Evolutionary conservation across 1,140 invertebrate species (phyloP).

Genomic region (Drosophila tropicalis): DNA sequence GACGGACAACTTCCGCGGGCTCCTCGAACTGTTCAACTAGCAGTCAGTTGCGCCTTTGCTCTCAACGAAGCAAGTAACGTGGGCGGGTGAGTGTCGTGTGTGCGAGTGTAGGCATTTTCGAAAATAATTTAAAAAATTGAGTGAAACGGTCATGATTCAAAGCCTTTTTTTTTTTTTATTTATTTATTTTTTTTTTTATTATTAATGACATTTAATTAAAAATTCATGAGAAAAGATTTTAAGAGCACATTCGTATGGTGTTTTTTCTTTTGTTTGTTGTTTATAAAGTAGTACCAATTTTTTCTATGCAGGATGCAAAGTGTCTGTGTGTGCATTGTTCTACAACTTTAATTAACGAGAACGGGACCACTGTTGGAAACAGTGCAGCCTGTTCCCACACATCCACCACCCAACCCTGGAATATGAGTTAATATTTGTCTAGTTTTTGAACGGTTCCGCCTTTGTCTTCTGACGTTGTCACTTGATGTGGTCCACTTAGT

Average conservation of each 20-base stretch:
- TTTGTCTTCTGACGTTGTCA: constrained; percentile 61
- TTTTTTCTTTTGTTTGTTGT: constrained; percentile 15
- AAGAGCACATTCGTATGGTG: not conserved
- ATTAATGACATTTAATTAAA: too few relatives aligned
- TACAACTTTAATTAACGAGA: constrained; percentile 43
- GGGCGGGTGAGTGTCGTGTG: not conserved
- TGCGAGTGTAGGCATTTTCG: not conserved
- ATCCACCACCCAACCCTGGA: constrained; percentile 26
- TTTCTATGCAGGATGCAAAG: constrained; percentile 6
- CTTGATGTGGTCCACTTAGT: constrained; percentile 52
- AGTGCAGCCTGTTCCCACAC: constrained; percentile 12
- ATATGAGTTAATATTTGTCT: constrained; percentile 80
- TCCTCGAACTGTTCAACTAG: not conserved
- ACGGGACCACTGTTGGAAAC: constrained; percentile 23
- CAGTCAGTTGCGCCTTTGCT: too few relatives aligned
- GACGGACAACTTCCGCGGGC: too few relatives aligned
- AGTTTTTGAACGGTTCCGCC: constrained; percentile 69
- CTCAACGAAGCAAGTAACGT: not conserved
- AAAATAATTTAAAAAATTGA: constrained; percentile 2
- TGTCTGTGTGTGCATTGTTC: constrained; percentile 39
- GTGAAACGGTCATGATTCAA: not conserved
- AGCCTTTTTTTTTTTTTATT: not conserved
- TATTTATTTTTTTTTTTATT: too few relatives aligned
- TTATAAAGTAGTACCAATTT: constrained; percentile 49
- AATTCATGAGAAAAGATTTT: not conserved